A percentile compares a stretch with the other conserved stretches of the same genome.
Conservation (phyloP, 2,113 vertebrate species). For the Aix galericulata region DNA sequence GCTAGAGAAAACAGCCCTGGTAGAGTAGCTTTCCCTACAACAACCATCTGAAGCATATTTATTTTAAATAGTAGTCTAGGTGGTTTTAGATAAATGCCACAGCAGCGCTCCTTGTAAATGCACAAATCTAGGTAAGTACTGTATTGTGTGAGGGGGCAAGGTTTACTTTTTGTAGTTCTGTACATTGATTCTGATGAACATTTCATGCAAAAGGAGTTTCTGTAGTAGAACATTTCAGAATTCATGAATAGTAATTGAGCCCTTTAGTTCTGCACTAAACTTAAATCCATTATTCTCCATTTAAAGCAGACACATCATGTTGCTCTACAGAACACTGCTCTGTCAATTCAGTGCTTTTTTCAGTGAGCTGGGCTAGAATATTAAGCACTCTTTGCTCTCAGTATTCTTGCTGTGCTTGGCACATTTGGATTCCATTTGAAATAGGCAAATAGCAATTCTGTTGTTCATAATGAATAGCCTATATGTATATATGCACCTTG, state of each 20-base stretch:
- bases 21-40: slow-evolving; percentile 15
- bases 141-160: slow-evolving; percentile 23
- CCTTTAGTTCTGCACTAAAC: slow-evolving; percentile 78
- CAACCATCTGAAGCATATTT: slow-evolving; percentile 9
- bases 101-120: slow-evolving; percentile 24
- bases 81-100: slow-evolving; percentile 45
- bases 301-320: slow-evolving; percentile 80
- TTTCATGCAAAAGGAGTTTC: slow-evolving; percentile 80
- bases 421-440: slow-evolving; percentile 76
- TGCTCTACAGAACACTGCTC: slow-evolving; percentile 71
- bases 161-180: slow-evolving; percentile 69
- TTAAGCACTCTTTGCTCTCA: slow-evolving; percentile 72
- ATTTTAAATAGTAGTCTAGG: slow-evolving; percentile 25
- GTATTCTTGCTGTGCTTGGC: slow-evolving; percentile 73
- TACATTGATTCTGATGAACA: slow-evolving; percentile 78
- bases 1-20: not conserved
- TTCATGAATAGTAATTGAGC: slow-evolving; percentile 82
- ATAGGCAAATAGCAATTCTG: slow-evolving; percentile 78
- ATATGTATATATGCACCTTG: slow-evolving; percentile 69
- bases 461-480: slow-evolving; percentile 77
- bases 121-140: slow-evolving; percentile 53
- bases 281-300: slow-evolving; percentile 83
- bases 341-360: slow-evolving; percentile 73
- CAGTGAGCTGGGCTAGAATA: slow-evolving; percentile 76
- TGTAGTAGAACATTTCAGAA: slow-evolving; percentile 77